phyloP scores from a whole-genome alignment of 2,888 invertebrate genomes.

The Nomada lathburiana region DNA sequence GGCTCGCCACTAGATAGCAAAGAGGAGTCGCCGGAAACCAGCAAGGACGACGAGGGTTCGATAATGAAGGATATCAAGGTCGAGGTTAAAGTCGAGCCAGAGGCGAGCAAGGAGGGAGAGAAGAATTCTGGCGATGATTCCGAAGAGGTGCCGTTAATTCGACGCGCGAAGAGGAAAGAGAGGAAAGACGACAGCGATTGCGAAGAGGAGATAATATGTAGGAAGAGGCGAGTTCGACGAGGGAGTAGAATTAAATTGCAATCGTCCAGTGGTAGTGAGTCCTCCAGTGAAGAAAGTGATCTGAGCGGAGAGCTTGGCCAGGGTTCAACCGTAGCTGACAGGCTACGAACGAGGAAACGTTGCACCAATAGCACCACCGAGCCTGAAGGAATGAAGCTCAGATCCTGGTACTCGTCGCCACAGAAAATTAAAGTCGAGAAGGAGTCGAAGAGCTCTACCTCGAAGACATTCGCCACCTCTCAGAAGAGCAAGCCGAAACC shows the following conservation, averaged over 20 bases:
- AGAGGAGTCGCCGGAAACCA: constrained; percentile 74
- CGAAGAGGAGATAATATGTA: constrained; percentile 77
- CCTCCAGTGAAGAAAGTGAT: constrained; percentile 79
- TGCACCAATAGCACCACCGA: constrained; percentile 68
- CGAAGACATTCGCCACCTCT: constrained; percentile 60
- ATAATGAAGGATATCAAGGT: constrained; percentile 54
- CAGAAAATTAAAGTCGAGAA: constrained; percentile 76
- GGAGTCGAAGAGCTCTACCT: constrained; percentile 81
- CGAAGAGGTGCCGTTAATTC: constrained; percentile 79
- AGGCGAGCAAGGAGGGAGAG: constrained; percentile 53
- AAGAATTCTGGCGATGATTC: constrained; percentile 77
- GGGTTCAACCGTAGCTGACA: constrained; percentile 79
- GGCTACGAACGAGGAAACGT: constrained; percentile 81
- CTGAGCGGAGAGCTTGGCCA: constrained; percentile 73
- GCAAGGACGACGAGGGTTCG: constrained; percentile 70
- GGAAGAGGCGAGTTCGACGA: constrained; percentile 78
- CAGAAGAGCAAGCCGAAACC: constrained; percentile 85
- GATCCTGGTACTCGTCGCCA: constrained; percentile 78
- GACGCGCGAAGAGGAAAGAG: constrained; percentile 75
- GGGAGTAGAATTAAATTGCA: constrained; percentile 81
- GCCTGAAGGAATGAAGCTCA: constrained; percentile 79
- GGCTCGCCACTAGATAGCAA: constrained; percentile 75
- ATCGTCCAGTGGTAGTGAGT: constrained; percentile 80
- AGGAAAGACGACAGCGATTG: constrained; percentile 76
- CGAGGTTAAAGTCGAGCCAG: constrained; percentile 68